Evolutionary conservation across 2,797 vertebrate genomes (phyloP).

Genomic region (Coilia nasus): DNA sequence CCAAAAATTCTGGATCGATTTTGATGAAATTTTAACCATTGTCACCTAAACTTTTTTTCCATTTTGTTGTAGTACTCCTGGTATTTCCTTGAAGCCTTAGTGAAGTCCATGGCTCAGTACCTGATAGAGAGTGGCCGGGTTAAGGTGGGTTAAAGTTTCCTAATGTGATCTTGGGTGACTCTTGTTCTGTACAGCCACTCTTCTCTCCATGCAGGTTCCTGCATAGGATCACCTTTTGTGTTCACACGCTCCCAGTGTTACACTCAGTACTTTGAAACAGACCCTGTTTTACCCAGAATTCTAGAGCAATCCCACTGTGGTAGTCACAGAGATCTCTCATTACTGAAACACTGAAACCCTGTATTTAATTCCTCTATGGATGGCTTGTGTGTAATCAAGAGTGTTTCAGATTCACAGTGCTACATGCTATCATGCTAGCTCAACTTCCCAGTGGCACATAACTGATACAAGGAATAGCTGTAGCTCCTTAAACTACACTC

Average conservation of each 20-base stretch:
- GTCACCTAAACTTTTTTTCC: not conserved
- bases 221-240: not conserved
- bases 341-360: conserved; percentile 54
- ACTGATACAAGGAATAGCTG: not conserved
- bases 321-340: conserved; percentile 50
- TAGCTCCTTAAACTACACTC: not conserved
- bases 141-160: conserved; percentile 80
- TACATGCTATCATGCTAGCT: not conserved
- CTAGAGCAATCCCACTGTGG: conserved; percentile 38
- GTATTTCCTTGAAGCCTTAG: conserved; percentile 98
- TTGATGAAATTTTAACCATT: not conserved
- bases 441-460: not conserved
- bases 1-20: too few species aligned
- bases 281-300: not conserved
- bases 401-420: not conserved
- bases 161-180: not conserved
- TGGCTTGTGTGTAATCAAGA: conserved; percentile 37
- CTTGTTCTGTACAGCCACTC: not conserved
- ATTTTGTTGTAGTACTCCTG: conserved; percentile 86
- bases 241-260: not conserved
- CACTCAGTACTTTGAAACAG: not conserved
- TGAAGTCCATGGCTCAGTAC: conserved; percentile 98
- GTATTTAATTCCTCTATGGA: conserved; percentile 52
- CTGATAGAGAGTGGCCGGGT: conserved; percentile 93
- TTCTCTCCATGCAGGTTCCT: not conserved